A percentile compares a stretch with the other conserved stretches of the same genome.
phyloP scores from a whole-genome alignment of 2,888 invertebrate species.

The Eledone cirrhosa region DNA sequence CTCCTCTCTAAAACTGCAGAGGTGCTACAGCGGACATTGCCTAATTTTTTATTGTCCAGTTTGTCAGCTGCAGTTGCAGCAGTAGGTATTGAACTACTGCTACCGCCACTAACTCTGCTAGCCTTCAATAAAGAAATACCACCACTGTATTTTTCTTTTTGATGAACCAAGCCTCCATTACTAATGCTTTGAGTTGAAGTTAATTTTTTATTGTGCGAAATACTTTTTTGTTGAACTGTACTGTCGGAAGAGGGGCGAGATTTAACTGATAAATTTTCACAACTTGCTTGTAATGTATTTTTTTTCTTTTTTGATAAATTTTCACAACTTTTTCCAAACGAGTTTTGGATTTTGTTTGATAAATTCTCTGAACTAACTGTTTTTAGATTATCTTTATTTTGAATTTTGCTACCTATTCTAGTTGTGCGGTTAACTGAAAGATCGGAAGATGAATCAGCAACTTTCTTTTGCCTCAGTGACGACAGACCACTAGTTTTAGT shows the following conservation, averaged over 20 bases:
- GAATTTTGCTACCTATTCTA: background rate
- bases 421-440: background rate
- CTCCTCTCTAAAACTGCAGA: background rate
- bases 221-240: background rate
- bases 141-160: constrained; percentile 6
- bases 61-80: background rate
- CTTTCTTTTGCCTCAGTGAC: background rate
- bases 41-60: background rate
- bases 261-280: constrained; percentile 15
- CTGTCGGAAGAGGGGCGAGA: background rate
- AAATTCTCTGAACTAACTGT: constrained; percentile 14
- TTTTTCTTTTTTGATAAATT: background rate
- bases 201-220: constrained; percentile 10
- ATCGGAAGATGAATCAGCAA: background rate
- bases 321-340: constrained; percentile 17
- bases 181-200: background rate
- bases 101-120: background rate
- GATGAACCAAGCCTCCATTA: background rate
- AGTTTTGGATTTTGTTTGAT: background rate
- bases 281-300: constrained; percentile 7
- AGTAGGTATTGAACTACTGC: background rate
- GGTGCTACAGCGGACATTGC: background rate
- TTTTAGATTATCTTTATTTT: background rate
- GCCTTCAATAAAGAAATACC: background rate
- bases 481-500: background rate